phyloP scores from a whole-genome alignment of 2,797 vertebrate genomes.

The Tauraco hartlaubi region DNA sequence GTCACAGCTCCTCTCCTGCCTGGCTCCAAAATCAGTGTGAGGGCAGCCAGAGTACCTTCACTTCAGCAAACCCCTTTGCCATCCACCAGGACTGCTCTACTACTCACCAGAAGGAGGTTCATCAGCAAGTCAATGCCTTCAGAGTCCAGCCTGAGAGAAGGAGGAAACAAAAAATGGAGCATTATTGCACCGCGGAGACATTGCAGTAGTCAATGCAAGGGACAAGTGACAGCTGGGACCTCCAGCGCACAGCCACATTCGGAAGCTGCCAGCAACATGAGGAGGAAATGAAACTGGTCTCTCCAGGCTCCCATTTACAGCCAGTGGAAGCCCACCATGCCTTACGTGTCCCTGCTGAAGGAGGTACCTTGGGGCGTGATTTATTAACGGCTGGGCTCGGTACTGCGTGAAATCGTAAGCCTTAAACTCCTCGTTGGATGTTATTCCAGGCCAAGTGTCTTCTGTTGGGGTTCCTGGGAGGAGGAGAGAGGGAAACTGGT shows the following conservation, averaged over 20 bases:
- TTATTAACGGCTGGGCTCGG: constrained; percentile 87
- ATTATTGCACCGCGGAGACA: neutral
- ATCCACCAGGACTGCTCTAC: rapidly evolving
- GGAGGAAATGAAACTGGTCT: too few relatives aligned
- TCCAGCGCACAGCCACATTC: neutral
- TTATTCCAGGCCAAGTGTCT: constrained; percentile 92
- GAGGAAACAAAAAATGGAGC: neutral
- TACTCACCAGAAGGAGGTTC: constrained; percentile 88
- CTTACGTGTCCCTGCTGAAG: rapidly evolving
- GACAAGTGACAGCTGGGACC: neutral
- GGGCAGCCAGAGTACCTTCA: neutral
- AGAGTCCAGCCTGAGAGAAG: constrained; percentile 86
- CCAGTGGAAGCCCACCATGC: neutral
- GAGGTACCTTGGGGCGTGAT: constrained; percentile 90
- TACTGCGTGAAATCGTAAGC: constrained; percentile 88
- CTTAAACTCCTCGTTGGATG: constrained; percentile 88
- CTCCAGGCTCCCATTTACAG: rapidly evolving
- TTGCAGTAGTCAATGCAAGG: rapidly evolving
- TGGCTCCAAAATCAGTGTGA: neutral
- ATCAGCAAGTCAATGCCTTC: constrained; percentile 91
- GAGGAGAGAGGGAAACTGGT: neutral
- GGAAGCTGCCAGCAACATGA: neutral
- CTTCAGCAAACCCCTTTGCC: neutral
- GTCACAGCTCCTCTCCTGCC: neutral
- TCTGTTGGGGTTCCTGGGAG: constrained; percentile 91